Conservation (phyloP, 1,140 invertebrate species). For the Ylistrum balloti region DNA sequence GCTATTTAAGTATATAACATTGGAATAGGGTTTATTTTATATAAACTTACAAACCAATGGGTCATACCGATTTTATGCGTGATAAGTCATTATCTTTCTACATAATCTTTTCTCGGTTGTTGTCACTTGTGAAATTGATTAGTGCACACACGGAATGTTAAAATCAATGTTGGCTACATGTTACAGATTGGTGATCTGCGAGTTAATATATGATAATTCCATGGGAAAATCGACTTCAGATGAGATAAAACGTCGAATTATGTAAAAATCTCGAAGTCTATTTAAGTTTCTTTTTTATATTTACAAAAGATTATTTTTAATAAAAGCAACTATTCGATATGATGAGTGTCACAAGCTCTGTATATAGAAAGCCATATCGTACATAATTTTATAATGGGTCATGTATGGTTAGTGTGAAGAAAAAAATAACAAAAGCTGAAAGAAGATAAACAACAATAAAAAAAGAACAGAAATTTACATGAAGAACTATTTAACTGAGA, state of each 20-base stretch:
- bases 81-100: not conserved
- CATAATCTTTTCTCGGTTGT: conserved; percentile 7
- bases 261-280: not conserved
- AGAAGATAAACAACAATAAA: too few species aligned
- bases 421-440: too few species aligned
- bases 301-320: conserved; percentile 3
- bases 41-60: conserved; percentile 1
- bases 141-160: not conserved
- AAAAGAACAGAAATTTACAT: too few species aligned
- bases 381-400: not conserved
- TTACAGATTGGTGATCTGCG: not conserved
- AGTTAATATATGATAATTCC: not conserved
- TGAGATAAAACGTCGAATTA: not conserved
- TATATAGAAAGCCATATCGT: not conserved
- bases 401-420: not conserved
- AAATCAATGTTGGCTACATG: not conserved
- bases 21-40: not conserved
- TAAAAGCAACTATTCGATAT: not conserved
- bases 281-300: not conserved
- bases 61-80: not conserved
- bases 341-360: not conserved
- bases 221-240: not conserved
- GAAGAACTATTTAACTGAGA: too few species aligned
- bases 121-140: conserved; percentile 39
- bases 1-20: conserved; percentile 22